These are phyloP conservation scores for Brenthis ino DNA, from an alignment of 2,888 invertebrate genomes.

Conservation along the genomic window DNA sequence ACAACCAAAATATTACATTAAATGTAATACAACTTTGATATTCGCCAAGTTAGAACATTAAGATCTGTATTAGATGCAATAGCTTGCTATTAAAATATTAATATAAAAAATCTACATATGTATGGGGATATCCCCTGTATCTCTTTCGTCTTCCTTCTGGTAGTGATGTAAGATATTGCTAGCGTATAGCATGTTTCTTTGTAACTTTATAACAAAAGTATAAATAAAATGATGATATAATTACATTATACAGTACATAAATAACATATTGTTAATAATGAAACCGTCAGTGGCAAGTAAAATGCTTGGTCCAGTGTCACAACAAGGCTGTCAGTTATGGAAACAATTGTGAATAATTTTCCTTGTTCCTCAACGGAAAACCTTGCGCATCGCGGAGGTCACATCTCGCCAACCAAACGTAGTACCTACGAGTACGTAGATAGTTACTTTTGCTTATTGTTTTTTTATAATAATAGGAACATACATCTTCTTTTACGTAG, in stretches of 20 bases:
- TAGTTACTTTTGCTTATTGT: conserved; percentile 10
- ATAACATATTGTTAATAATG: conserved; percentile 27
- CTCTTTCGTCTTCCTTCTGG: too few species aligned
- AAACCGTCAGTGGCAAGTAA: conserved; percentile 38
- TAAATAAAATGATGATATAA: not conserved
- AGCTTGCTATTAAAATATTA: too few species aligned
- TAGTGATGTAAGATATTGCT: too few species aligned
- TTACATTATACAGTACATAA: conserved; percentile 1
- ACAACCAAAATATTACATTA: too few species aligned
- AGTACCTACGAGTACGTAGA: conserved; percentile 7
- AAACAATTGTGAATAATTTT: conserved; percentile 62
- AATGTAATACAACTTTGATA: too few species aligned
- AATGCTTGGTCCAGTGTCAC: conserved; percentile 56
- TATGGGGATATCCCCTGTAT: too few species aligned
- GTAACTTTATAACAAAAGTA: not conserved
- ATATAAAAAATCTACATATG: too few species aligned
- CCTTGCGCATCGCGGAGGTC: conserved; percentile 70
- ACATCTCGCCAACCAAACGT: conserved; percentile 43
- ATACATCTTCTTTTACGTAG: too few species aligned
- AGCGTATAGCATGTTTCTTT: too few species aligned
- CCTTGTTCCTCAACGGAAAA: conserved; percentile 73
- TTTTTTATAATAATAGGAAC: not conserved
- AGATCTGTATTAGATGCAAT: too few species aligned
- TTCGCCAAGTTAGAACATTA: too few species aligned
- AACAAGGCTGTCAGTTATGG: conserved; percentile 61